A percentile compares a stretch with the other conserved stretches of the same genome.
Evolutionary conservation across 2,113 vertebrate species (phyloP).

Genomic region (Oryzias curvinotus): DNA sequence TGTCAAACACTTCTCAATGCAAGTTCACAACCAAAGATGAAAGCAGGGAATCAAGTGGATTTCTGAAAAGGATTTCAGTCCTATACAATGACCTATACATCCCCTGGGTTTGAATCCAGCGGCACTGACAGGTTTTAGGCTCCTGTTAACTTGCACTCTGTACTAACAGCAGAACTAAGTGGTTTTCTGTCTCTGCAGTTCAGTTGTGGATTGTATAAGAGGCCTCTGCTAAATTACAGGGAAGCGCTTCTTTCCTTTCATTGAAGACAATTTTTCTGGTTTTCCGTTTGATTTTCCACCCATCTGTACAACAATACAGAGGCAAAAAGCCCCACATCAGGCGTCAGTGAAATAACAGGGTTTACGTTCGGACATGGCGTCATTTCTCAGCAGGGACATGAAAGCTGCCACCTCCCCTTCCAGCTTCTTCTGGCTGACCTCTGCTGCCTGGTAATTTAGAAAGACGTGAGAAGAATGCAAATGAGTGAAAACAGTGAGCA

Average conservation of each 20-base stretch:
- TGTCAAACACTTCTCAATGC: neutral
- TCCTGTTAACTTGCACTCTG: neutral
- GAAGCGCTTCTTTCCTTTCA: no score
- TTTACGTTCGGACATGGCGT: conserved; percentile 84
- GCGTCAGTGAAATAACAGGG: conserved; percentile 15
- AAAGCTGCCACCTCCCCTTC: conserved; percentile 83
- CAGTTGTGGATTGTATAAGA: no score
- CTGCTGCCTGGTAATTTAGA: conserved; percentile 79
- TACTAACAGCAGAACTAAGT: no score
- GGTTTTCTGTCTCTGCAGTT: no score
- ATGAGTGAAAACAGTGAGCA: conserved; percentile 4
- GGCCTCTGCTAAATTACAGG: no score
- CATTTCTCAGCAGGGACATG: conserved; percentile 81
- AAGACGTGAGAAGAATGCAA: conserved; percentile 7
- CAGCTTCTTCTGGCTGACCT: conserved; percentile 84
- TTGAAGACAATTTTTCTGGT: neutral
- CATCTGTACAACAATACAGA: neutral
- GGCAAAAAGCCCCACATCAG: neutral
- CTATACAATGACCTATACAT: neutral
- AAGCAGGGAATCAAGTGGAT: neutral
- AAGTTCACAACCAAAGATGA: no score
- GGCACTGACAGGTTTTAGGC: neutral
- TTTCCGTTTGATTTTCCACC: neutral
- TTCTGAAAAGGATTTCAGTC: neutral
- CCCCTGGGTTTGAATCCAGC: neutral